A percentile compares a stretch with the other conserved stretches of the same genome.
Evolutionary conservation across 2,888 invertebrate genomes (phyloP).

Genomic region (Leucania comma): DNA sequence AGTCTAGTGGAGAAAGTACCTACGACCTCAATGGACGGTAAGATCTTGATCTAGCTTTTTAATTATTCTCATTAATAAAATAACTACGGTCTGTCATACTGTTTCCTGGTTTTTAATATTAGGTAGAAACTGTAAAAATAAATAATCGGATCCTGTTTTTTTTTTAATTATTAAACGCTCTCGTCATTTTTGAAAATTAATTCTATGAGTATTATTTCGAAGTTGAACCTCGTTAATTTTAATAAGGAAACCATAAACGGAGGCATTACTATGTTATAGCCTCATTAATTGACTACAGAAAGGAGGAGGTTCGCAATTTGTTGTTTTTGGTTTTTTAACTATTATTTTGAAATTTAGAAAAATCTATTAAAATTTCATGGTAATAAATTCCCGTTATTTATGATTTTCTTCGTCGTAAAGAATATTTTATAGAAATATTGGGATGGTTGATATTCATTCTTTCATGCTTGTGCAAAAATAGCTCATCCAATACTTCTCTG

Average conservation of each 20-base stretch:
- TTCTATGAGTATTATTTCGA: background rate
- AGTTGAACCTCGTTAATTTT: background rate
- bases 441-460: background rate
- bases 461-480: background rate
- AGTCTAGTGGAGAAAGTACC: slow-evolving; percentile 81
- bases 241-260: background rate
- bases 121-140: slow-evolving; percentile 15
- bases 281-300: background rate
- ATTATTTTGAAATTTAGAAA: background rate
- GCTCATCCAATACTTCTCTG: background rate
- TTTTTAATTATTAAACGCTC: background rate
- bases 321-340: background rate
- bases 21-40: slow-evolving; percentile 74
- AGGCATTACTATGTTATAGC: background rate
- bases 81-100: background rate
- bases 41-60: slow-evolving; percentile 62
- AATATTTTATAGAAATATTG: slow-evolving; percentile 13
- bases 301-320: background rate
- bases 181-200: background rate
- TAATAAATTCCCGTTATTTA: background rate
- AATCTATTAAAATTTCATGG: background rate
- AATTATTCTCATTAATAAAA: background rate
- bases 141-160: background rate
- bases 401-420: background rate
- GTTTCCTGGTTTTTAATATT: slow-evolving; percentile 26